Evolutionary conservation across 2,888 invertebrate genomes (phyloP), one percentile per base, ranked within the genome.

Genomic region (Lutraria lutraria): DNA sequence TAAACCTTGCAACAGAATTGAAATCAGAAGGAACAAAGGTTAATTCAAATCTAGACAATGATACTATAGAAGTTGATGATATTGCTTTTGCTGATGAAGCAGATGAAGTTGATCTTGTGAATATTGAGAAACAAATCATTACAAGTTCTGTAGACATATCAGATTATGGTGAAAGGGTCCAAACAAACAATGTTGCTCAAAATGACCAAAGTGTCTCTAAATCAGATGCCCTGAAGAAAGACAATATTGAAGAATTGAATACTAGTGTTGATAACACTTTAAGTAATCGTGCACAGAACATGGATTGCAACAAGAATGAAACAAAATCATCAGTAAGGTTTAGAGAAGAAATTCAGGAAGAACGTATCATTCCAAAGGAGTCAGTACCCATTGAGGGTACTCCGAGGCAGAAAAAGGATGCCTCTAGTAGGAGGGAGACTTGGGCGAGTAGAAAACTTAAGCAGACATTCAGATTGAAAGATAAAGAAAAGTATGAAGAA

Each of bases 381-480:
- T 83, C 89, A 19, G 52, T 53, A 8, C 85, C 56, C 6, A 31
- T 89, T 8, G 91, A 91, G 56, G 90, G 83, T 16, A 79, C 85
- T 29, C 87, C 86, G 3, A 85, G 79, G 54, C 54, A 43, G n/a
- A 90, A 89, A 79, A 89, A 91, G 34, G 91, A 89, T 86, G 92
- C 89, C 13, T 84, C 87, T 56, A 16, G 31, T n/a, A 90, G 87
- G 16, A 76, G 93, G 31, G 93, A 93, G 56, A 93, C 91, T 0
- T 94, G 94, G 94, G 93, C 93, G 16, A 86, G 85, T 54, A 87
- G 89, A 52, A 94, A 93, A 86, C 72, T 94, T 72, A 88, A 89
- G 43, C 83, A 88, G 60, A 90, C 85, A 13, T 91, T 92, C 81
- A 72, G 89, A 15, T 81, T 92, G 43, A 86, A 89, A 82, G 80